phyloP scores from a whole-genome alignment of 92 coral and sea anemone species.

The Porites lobata region DNA sequence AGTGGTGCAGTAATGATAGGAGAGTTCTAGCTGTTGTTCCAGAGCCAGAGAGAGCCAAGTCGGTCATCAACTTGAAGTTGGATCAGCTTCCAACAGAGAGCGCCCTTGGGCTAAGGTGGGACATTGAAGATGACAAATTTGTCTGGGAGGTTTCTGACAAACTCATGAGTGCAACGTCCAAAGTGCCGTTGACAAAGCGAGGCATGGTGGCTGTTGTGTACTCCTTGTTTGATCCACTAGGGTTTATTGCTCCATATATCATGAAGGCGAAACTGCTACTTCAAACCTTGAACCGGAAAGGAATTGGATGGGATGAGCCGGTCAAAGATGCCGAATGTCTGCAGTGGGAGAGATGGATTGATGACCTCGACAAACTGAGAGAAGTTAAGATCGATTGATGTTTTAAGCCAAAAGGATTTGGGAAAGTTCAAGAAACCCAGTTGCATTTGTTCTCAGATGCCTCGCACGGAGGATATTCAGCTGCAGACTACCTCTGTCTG shows the following conservation, averaged over 20 bases:
- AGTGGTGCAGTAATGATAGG: too few relatives aligned
- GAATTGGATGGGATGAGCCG: constrained; percentile 60
- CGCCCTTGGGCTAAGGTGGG: constrained; percentile 23
- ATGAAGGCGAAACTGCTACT: constrained; percentile 60
- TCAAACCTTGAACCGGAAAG: constrained; percentile 30
- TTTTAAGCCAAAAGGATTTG: constrained; percentile 32
- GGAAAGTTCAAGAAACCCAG: not conserved
- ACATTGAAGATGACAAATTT: constrained; percentile 21
- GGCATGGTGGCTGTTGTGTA: constrained; percentile 34
- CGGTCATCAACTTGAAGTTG: constrained; percentile 8
- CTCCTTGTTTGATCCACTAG: constrained; percentile 60
- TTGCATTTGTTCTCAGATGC: constrained; percentile 31
- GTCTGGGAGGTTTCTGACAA: constrained; percentile 18
- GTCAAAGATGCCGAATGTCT: constrained; percentile 26
- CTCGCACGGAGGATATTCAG: constrained; percentile 12
- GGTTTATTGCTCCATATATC: constrained; percentile 44
- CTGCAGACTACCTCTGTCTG: constrained; percentile 25
- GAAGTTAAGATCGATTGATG: constrained; percentile 50
- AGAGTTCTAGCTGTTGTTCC: constrained; percentile 12
- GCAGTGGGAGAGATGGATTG: constrained; percentile 61
- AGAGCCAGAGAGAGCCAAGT: constrained; percentile 29
- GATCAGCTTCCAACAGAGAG: constrained; percentile 18
- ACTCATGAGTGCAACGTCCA: not conserved
- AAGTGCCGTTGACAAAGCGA: constrained; percentile 24
- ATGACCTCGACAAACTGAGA: constrained; percentile 39